Conservation (phyloP, 1,140 invertebrate species). For the Latrodectus geometricus region DNA sequence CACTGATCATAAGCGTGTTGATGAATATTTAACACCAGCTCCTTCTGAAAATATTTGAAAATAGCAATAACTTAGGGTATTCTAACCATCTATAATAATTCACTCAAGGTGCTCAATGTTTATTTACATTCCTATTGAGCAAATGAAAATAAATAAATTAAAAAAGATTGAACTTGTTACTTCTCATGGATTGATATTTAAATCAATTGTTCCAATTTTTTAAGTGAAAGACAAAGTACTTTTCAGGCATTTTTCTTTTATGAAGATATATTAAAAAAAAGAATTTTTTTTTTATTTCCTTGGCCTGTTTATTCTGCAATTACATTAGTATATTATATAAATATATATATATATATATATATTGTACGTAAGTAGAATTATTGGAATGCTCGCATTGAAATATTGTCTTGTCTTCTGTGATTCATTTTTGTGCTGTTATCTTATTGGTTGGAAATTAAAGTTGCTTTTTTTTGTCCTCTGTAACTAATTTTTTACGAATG, state of each 20-base stretch:
- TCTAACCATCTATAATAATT: conserved; percentile 37
- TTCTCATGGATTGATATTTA: conserved; percentile 51
- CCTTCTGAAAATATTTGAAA: conserved; percentile 62
- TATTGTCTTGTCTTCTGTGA: background rate
- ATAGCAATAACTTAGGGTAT: conserved; percentile 53
- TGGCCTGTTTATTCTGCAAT: background rate
- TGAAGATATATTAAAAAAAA: background rate
- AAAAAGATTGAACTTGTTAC: conserved; percentile 24
- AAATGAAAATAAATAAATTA: conserved; percentile 8
- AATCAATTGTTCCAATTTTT: conserved; percentile 21
- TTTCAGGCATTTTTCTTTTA: conserved; percentile 19
- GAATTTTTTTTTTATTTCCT: background rate
- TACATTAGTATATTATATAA: background rate
- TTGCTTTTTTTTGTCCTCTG: conserved; percentile 2
- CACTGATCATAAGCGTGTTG: conserved; percentile 90
- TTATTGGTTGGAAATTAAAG: conserved; percentile 5
- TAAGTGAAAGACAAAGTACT: conserved; percentile 35
- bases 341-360: conserved; percentile 1
- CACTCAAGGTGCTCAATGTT: conserved; percentile 58
- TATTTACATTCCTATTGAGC: conserved; percentile 60
- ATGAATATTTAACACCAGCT: conserved; percentile 79
- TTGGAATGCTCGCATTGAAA: background rate
- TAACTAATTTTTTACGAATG: background rate
- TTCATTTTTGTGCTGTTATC: conserved; percentile 8
- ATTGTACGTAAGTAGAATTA: background rate